Percentiles rank a stretch among this genome's conserved stretches.
Evolutionary conservation across 2,113 vertebrate species (phyloP).

Genomic region (Hyla sarda): DNA sequence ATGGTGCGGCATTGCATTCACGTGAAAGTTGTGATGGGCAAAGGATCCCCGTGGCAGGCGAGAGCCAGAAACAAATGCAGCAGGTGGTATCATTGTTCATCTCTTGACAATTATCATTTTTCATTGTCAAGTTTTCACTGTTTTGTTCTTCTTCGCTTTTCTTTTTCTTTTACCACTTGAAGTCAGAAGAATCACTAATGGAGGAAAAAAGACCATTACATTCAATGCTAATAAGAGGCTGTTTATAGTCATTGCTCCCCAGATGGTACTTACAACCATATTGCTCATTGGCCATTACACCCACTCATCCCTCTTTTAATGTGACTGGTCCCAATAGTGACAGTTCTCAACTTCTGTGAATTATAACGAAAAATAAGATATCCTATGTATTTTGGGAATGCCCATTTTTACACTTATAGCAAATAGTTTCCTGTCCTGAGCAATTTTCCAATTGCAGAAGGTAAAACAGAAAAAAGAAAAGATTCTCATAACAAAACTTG

Average conservation of each 20-base stretch:
- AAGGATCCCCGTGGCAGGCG: not conserved
- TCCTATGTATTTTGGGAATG: not conserved
- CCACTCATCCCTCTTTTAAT: not conserved
- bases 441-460: not conserved
- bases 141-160: not conserved
- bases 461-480: not conserved
- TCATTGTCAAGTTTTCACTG: constrained; percentile 57
- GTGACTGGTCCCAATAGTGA: not conserved
- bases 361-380: not conserved
- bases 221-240: not conserved
- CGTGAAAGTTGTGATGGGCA: not conserved
- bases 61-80: constrained; percentile 24
- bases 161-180: not conserved
- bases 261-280: constrained; percentile 38
- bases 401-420: not conserved
- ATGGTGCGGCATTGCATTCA: not conserved
- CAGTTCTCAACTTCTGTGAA: not conserved
- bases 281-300: constrained; percentile 19
- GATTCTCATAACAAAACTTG: not conserved
- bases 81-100: constrained; percentile 55
- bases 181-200: constrained; percentile 31
- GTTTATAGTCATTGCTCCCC: constrained; percentile 21
- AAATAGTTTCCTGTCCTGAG: not conserved
- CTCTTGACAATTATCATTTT: constrained; percentile 55
- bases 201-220: constrained; percentile 23